Base-by-base conservation (phyloP, 2,113 vertebrate species). In the Halcyon malimbica region DNA sequence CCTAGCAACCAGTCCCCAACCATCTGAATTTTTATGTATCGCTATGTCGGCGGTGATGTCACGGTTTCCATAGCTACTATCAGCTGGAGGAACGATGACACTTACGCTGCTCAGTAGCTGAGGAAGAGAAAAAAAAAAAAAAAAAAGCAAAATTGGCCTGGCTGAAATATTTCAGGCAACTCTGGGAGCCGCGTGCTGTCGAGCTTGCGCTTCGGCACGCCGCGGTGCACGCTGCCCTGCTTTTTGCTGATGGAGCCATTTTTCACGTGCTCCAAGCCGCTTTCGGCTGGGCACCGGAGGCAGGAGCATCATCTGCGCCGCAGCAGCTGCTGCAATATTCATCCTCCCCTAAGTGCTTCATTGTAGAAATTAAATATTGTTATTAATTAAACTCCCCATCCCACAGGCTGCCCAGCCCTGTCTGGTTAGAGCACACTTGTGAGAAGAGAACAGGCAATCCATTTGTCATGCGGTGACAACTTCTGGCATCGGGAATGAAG, bases 1-100 rank as follows among this genome's bases (percentile, higher is more conserved):
- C 98, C 98, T 98, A 98, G 99, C 98, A 99, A 99, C 98, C 97
- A 7, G 76, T 97, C 98, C 98, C 98, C 97, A 98, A 98, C 97
- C 98, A 97, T 97, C 97, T 96, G 94, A 98, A 97, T 98, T 98
- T 98, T 98, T 97, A 98, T 98, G 98, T 98, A 99, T 98, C 97
- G 98, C 98, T 98, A 98, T 99, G 98, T 98, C 95, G 94, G 97
- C 41, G 2, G 96, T 98, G 98, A 99, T 98, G 98, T 98, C 98
- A 99, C 23, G 10, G 98, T 99, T 98, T 97, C 98, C 96, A 93
- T 85, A 76, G 98, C 97, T 98, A 99, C 99, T 98, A 98, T 98
- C 98, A 97, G 98, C 98, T 97, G 87, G 92, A 98, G 97, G 97
- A 98, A 97, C 95, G 95, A 94, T 97, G 97, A 98, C 97, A 98